A percentile compares a stretch with the other conserved stretches of the same genome.
Conservation (phyloP, 2,797 vertebrate species). For the Scleropages formosus region DNA sequence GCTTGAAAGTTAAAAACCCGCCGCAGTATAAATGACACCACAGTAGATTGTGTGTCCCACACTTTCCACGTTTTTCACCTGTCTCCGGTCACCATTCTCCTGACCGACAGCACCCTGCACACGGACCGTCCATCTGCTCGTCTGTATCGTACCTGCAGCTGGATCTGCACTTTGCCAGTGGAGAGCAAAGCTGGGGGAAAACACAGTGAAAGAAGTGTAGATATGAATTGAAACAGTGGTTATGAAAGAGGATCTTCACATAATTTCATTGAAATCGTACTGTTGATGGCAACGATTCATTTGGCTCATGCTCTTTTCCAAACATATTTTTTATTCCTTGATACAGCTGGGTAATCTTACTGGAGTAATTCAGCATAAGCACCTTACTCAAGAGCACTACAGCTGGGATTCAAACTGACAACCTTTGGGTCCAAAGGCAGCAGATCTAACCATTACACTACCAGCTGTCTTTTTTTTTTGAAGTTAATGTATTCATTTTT, state of each 20-base stretch:
- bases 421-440: no score
- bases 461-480: no score
- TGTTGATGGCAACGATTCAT: no score
- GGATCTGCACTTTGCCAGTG: slow-evolving; percentile 54
- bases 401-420: no score
- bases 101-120: slow-evolving; percentile 59
- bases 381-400: no score
- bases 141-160: slow-evolving; percentile 64
- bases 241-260: not conserved
- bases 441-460: no score
- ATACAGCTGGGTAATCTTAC: no score
- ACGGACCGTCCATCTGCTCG: slow-evolving; percentile 51
- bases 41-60: not conserved
- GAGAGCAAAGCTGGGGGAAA: slow-evolving; percentile 28
- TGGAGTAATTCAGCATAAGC: no score
- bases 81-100: slow-evolving; percentile 58
- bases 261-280: no score
- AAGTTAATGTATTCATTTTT: no score
- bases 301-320: no score
- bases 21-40: not conserved
- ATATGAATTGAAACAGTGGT: not conserved
- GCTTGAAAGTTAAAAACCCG: not conserved
- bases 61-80: slow-evolving; percentile 50
- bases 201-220: not conserved
- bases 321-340: no score